A percentile compares a stretch with the other conserved stretches of the same genome.
Evolutionary conservation across 2,113 vertebrate genomes (phyloP).

Genomic region (Notothenia rossii): DNA sequence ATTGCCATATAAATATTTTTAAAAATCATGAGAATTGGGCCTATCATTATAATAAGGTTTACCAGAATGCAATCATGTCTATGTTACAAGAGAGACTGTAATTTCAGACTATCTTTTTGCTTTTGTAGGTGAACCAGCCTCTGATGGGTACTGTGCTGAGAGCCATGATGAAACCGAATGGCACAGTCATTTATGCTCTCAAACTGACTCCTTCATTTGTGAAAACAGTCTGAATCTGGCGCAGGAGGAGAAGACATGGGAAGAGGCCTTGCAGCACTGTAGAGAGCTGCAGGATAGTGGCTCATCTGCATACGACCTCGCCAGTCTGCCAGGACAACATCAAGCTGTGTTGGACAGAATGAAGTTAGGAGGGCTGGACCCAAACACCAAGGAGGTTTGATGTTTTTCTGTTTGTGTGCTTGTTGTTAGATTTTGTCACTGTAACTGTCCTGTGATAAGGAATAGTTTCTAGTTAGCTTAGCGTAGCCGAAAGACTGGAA

Average conservation of each 20-base stretch:
- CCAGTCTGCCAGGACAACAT: background rate
- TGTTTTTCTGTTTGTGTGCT: background rate
- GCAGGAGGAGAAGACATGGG: slow-evolving; percentile 13
- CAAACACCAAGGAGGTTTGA: background rate
- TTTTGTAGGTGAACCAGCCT: background rate
- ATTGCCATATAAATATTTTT: no score
- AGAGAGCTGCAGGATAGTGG: background rate
- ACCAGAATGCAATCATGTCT: background rate
- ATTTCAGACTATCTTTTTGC: background rate
- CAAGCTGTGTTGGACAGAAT: background rate
- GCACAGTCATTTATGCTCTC: accelerated
- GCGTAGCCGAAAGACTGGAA: background rate
- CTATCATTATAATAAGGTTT: background rate
- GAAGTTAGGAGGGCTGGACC: accelerated
- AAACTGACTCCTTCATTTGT: accelerated
- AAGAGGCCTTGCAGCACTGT: slow-evolving; percentile 10
- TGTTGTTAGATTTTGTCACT: background rate
- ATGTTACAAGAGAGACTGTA: no score
- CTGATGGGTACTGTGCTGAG: accelerated
- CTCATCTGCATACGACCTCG: background rate
- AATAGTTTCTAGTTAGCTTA: background rate
- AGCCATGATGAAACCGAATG: background rate
- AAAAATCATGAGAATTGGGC: no score
- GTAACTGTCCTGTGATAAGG: background rate
- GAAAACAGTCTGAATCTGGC: background rate